These are phyloP conservation scores for Chrysogorgia sp. DNA, from an alignment of 92 coral and sea anemone species.

Conservation along the genomic window DNA sequence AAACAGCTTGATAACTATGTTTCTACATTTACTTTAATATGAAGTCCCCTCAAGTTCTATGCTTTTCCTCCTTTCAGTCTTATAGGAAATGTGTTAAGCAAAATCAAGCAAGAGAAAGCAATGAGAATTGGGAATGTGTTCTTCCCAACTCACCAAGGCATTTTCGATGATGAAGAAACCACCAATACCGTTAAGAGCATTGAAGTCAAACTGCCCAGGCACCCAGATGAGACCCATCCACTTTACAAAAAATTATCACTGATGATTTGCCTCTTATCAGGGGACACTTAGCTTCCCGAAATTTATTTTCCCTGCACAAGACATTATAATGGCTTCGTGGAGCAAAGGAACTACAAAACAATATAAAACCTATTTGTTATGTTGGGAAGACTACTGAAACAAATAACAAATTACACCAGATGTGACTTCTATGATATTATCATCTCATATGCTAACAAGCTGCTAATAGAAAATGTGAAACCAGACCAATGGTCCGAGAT, in stretches of 20 bases:
- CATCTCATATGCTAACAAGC: too few relatives aligned
- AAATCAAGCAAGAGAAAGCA: slow-evolving; percentile 15
- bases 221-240: slow-evolving; percentile 16
- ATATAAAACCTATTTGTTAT: too few relatives aligned
- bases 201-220: slow-evolving; percentile 7
- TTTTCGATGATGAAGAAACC: slow-evolving; percentile 13
- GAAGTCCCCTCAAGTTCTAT: slow-evolving; percentile 1
- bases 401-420: too few relatives aligned
- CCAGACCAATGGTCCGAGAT: too few relatives aligned
- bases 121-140: slow-evolving; percentile 13
- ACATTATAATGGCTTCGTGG: too few relatives aligned
- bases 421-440: too few relatives aligned
- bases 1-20: slow-evolving; percentile 37
- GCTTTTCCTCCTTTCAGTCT: too few relatives aligned
- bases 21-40: slow-evolving; percentile 2
- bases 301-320: too few relatives aligned
- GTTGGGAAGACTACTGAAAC: too few relatives aligned
- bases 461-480: too few relatives aligned
- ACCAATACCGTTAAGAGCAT: slow-evolving; percentile 15
- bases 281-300: too few relatives aligned
- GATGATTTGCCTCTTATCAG: slow-evolving; percentile 38
- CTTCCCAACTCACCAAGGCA: slow-evolving; percentile 15
- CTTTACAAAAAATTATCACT: slow-evolving; percentile 13
- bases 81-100: neutral
- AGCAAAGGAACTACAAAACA: too few relatives aligned